phyloP scores from a whole-genome alignment of 2,113 vertebrate species.

The Sceloporus undulatus region DNA sequence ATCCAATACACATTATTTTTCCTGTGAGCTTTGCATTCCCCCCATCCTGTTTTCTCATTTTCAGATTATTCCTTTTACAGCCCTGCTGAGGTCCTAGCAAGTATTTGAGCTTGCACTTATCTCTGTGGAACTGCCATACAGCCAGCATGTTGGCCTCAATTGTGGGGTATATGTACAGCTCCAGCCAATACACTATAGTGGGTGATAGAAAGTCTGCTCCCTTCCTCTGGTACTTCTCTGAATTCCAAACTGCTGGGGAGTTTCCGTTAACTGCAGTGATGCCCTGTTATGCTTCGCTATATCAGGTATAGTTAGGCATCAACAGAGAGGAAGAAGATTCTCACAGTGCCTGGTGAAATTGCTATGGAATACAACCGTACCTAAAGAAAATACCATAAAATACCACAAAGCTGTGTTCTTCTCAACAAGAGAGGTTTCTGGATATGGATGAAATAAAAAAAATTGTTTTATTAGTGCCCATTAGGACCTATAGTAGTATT shows the following conservation, averaged over 20 bases:
- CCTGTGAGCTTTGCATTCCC: not conserved
- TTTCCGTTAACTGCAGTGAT: not conserved
- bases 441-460: not conserved
- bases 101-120: conserved; percentile 16
- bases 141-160: not conserved
- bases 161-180: not conserved
- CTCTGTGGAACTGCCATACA: conserved; percentile 6
- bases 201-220: conserved; percentile 4
- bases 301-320: not conserved
- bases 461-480: conserved; percentile 1
- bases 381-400: not conserved
- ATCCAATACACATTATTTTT: conserved; percentile 2
- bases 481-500: not conserved
- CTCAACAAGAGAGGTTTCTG: conserved; percentile 13
- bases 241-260: not conserved
- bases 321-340: not conserved
- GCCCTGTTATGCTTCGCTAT: not conserved
- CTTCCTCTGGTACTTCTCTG: not conserved
- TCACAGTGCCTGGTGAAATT: not conserved
- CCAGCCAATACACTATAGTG: not conserved
- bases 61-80: conserved; percentile 14
- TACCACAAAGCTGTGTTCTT: not conserved
- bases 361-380: not conserved
- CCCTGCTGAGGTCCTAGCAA: not conserved
- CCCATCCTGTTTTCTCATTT: not conserved